Percentiles rank a stretch among this genome's conserved stretches.
Conservation (phyloP, 2,888 invertebrate genomes). For the Clistopyga incitator region DNA sequence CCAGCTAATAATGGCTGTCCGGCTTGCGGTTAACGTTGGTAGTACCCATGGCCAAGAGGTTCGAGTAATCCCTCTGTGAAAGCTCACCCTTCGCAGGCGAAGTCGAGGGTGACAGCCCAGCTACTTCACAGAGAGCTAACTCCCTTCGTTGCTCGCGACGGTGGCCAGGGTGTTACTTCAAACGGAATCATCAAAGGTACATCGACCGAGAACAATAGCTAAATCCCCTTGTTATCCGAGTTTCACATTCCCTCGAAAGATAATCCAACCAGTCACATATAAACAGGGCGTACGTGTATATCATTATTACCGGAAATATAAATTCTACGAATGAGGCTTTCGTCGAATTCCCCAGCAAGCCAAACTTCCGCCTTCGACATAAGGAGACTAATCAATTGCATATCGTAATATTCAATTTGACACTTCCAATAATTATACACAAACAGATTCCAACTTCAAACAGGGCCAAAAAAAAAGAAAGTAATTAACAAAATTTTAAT, state of each 20-base stretch:
- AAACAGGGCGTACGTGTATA: constrained; percentile 28
- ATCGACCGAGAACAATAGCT: constrained; percentile 78
- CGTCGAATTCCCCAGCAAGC: background rate
- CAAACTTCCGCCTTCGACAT: background rate
- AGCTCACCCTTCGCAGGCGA: constrained; percentile 76
- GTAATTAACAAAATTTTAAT: too few relatives aligned
- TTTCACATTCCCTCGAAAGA: constrained; percentile 66
- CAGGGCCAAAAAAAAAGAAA: too few relatives aligned
- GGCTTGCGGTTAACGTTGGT: constrained; percentile 80
- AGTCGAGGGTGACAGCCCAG: constrained; percentile 79
- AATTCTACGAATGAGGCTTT: background rate
- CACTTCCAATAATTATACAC: too few relatives aligned
- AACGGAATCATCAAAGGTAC: constrained; percentile 83
- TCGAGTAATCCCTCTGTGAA: constrained; percentile 81
- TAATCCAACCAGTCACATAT: constrained; percentile 55
- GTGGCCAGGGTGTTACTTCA: constrained; percentile 76
- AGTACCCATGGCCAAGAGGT: constrained; percentile 76
- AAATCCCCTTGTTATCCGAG: constrained; percentile 77
- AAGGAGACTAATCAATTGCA: background rate
- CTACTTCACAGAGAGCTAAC: constrained; percentile 63
- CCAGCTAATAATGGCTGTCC: constrained; percentile 82
- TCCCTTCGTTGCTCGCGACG: constrained; percentile 59
- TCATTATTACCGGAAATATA: constrained; percentile 14
- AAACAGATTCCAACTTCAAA: too few relatives aligned
- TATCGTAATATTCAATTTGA: background rate